These are phyloP conservation scores for Amphimedon queenslandica DNA, from an alignment of 37 sponge, comb jelly and placozoan species.

Conservation along the genomic window DNA sequence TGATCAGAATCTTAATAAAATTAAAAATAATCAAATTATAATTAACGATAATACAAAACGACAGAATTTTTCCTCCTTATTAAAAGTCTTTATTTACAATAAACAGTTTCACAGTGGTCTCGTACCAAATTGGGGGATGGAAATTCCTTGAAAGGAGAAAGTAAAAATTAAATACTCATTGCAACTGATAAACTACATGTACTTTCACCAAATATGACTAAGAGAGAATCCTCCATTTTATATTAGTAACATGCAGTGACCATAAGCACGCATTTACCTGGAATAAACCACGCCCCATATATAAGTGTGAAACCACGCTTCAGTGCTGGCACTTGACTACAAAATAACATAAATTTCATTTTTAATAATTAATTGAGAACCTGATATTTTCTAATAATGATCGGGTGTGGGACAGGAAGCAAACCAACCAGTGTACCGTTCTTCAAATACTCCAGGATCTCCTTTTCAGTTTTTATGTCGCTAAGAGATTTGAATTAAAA, in stretches of 20 bases:
- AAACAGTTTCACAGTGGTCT: conserved; percentile 83
- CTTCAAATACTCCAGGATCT: conserved; percentile 88
- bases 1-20: too few species aligned
- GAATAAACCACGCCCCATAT: conserved; percentile 95
- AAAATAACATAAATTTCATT: background rate
- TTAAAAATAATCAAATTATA: too few species aligned
- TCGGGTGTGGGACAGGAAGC: conserved; percentile 95
- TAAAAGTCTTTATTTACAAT: conserved; percentile 67
- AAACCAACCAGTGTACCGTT: conserved; percentile 95
- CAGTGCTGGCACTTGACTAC: conserved; percentile 81
- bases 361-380: conserved; percentile 28
- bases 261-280: too few species aligned
- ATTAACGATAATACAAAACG: too few species aligned
- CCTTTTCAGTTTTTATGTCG: conserved; percentile 76
- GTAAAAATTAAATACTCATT: too few species aligned
- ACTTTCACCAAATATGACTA: too few species aligned
- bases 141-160: conserved; percentile 55
- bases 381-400: conserved; percentile 95
- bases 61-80: too few species aligned
- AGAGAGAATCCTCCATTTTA: too few species aligned
- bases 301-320: conserved; percentile 91
- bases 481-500: conserved; percentile 1
- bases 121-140: conserved; percentile 90
- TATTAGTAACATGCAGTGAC: too few species aligned
- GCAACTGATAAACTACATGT: too few species aligned